Evolutionary conservation across 2,113 vertebrate genomes (phyloP).

Genomic region (Cheilinus undulatus): DNA sequence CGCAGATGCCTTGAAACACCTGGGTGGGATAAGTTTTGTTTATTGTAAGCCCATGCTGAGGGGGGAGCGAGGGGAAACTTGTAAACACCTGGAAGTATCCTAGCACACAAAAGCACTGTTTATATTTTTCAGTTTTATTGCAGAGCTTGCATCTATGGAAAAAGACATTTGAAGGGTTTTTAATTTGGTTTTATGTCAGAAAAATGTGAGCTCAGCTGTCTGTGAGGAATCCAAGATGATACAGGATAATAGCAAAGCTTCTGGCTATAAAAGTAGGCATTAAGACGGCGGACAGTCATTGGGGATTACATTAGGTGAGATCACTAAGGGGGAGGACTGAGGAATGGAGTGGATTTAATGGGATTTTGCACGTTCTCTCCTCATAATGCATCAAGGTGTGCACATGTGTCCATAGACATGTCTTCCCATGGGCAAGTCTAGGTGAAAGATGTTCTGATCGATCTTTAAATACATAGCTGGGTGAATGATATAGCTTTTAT

Average conservation of each 20-base stretch:
- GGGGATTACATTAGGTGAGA: slow-evolving; percentile 72
- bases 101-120: background rate
- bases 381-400: slow-evolving; percentile 54
- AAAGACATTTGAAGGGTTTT: slow-evolving; percentile 17
- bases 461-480: slow-evolving; percentile 58
- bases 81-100: slow-evolving; percentile 13
- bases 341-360: slow-evolving; percentile 64
- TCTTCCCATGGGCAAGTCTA: slow-evolving; percentile 17
- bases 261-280: slow-evolving; percentile 52
- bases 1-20: slow-evolving; percentile 71
- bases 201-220: slow-evolving; percentile 37
- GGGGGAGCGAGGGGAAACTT: background rate
- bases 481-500: slow-evolving; percentile 47
- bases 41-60: slow-evolving; percentile 17
- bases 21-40: slow-evolving; percentile 52
- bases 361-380: slow-evolving; percentile 50
- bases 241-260: slow-evolving; percentile 48
- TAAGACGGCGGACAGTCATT: slow-evolving; percentile 45
- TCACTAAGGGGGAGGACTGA: slow-evolving; percentile 33
- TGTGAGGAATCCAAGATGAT: slow-evolving; percentile 10
- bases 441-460: slow-evolving; percentile 50
- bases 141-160: background rate
- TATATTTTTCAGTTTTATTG: slow-evolving; percentile 1
- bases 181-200: slow-evolving; percentile 27
- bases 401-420: slow-evolving; percentile 1